These are phyloP conservation scores for Micrasema minimum DNA, from an alignment of 1,140 invertebrate species.

Conservation along the genomic window DNA sequence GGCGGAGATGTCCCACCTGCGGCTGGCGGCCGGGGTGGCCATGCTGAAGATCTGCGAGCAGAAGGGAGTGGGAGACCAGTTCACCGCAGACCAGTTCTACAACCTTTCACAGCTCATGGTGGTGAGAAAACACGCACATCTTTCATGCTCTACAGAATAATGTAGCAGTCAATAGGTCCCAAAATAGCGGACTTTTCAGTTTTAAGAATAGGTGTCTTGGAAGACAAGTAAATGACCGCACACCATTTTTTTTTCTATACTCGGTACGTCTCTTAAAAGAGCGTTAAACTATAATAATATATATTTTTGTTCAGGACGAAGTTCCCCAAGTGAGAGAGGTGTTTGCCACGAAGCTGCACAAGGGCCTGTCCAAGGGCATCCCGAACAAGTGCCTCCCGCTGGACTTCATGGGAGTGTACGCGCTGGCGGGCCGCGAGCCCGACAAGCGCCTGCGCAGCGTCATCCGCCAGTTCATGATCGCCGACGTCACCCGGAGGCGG, in stretches of 20 bases:
- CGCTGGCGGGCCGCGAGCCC: slow-evolving; percentile 85
- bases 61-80: slow-evolving; percentile 94
- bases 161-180: no score
- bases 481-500: slow-evolving; percentile 88
- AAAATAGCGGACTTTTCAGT: no score
- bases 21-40: slow-evolving; percentile 90
- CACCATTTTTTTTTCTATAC: no score
- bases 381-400: slow-evolving; percentile 90
- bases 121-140: slow-evolving; percentile 64
- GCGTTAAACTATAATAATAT: no score
- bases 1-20: slow-evolving; percentile 92
- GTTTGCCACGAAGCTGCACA: slow-evolving; percentile 92
- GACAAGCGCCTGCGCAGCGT: slow-evolving; percentile 77
- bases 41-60: slow-evolving; percentile 98
- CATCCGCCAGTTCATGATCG: slow-evolving; percentile 81
- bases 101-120: slow-evolving; percentile 91
- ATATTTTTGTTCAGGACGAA: slow-evolving; percentile 81
- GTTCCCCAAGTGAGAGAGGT: slow-evolving; percentile 90
- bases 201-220: no score
- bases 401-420: slow-evolving; percentile 97
- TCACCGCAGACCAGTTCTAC: slow-evolving; percentile 94
- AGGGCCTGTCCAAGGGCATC: slow-evolving; percentile 80
- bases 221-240: no score
- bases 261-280: no score
- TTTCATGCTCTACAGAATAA: no score